Conservation (phyloP, 1,140 invertebrate genomes). For the Druon quercuslanigerum region DNA sequence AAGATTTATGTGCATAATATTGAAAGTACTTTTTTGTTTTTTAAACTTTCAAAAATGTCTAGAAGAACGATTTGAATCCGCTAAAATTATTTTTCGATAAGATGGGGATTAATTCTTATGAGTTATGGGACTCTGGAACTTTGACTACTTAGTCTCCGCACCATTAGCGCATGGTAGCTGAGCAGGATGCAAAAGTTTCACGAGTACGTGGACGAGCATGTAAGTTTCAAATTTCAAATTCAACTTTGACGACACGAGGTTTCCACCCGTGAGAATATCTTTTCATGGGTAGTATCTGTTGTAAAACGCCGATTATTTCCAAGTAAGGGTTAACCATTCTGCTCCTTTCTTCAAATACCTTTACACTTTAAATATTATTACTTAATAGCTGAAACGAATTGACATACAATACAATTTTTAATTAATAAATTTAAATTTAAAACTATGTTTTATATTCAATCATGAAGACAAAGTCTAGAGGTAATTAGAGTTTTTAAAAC, state of each 20-base stretch:
- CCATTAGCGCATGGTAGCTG: background rate
- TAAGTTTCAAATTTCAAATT: constrained; percentile 23
- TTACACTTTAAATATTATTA: background rate
- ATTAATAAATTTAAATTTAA: background rate
- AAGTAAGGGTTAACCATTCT: background rate
- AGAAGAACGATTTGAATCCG: background rate
- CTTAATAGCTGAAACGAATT: background rate
- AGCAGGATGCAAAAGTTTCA: constrained; percentile 14
- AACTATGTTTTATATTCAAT: background rate
- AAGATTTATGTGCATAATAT: constrained; percentile 5
- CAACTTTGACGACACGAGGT: background rate
- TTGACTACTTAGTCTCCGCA: constrained; percentile 9
- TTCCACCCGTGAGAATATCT: background rate
- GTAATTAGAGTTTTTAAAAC: background rate
- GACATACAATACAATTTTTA: background rate
- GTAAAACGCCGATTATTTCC: background rate
- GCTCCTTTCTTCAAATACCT: background rate
- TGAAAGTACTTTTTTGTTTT: background rate
- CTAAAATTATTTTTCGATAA: constrained; percentile 19
- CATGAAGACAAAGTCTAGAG: too few species aligned
- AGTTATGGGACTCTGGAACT: constrained; percentile 18
- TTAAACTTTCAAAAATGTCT: background rate
- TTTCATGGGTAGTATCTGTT: background rate
- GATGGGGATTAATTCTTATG: constrained; percentile 12
- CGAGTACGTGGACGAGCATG: background rate